phyloP scores from a whole-genome alignment of 2,888 invertebrate genomes.

The Mesochorus sp. region DNA sequence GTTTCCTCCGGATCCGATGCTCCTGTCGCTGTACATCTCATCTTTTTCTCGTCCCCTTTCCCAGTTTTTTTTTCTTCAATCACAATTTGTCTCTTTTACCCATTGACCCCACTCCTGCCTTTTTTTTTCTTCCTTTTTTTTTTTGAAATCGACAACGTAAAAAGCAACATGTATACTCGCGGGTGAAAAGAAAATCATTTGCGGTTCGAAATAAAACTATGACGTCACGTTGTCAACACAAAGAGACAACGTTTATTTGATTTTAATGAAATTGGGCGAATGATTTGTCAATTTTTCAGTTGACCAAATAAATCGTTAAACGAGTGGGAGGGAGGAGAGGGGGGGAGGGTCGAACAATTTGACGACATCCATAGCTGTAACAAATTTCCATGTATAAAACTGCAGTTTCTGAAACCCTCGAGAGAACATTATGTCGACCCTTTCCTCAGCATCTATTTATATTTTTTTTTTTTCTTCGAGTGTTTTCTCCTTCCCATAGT shows the following conservation, averaged over 20 bases:
- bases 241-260: no score
- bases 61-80: conserved; percentile 12
- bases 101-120: conserved; percentile 13
- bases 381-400: conserved; percentile 2
- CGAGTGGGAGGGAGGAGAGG: no score
- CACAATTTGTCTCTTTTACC: conserved; percentile 33
- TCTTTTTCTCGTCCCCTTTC: background rate
- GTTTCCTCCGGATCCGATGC: no score
- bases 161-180: no score
- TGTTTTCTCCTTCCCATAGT: conserved; percentile 42
- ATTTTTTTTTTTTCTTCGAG: conserved; percentile 14
- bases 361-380: conserved; percentile 18
- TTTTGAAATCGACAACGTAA: background rate
- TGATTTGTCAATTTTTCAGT: background rate
- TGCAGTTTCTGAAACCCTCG: conserved; percentile 20
- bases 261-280: no score
- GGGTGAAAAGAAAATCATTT: no score
- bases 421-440: conserved; percentile 8
- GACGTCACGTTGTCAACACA: no score
- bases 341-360: background rate
- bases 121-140: conserved; percentile 14
- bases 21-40: background rate
- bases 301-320: background rate
- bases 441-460: background rate
- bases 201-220: no score